Conservation (phyloP, 2,797 vertebrate genomes). For the Tauraco hartlaubi region DNA sequence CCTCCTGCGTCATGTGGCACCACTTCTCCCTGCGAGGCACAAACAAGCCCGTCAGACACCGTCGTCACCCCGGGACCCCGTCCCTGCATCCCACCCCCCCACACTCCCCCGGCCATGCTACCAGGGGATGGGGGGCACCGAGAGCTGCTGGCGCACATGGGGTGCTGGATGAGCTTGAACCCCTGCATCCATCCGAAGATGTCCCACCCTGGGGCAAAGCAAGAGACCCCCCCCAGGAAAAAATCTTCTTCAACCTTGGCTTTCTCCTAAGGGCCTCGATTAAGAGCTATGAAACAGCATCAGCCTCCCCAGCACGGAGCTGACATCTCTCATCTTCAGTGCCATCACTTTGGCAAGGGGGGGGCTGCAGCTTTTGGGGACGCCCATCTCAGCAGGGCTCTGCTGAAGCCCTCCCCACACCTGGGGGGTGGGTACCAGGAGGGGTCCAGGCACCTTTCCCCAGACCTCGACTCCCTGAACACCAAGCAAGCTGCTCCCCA, state of each 20-base stretch:
- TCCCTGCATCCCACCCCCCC: neutral
- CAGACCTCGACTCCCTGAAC: neutral
- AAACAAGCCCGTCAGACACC: neutral
- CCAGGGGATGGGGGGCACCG: neutral
- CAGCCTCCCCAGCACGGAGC: neutral
- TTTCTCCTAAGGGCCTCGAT: neutral
- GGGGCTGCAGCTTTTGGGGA: neutral
- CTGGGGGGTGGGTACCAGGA: neutral
- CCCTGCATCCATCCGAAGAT: accelerated
- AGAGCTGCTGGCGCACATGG: neutral
- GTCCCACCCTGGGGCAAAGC: neutral
- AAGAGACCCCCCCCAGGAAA: neutral
- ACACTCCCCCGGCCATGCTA: neutral
- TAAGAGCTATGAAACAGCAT: neutral
- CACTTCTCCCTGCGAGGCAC: slow-evolving; percentile 92
- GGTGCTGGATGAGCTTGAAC: neutral
- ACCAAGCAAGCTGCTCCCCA: accelerated
- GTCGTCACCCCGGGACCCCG: accelerated
- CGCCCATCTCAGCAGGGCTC: neutral
- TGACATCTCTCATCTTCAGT: accelerated
- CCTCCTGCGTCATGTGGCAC: slow-evolving; percentile 98
- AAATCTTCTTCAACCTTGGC: neutral
- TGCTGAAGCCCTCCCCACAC: neutral
- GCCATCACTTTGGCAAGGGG: accelerated
- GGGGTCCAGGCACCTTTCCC: neutral